Evolutionary conservation across 2,888 invertebrate genomes (phyloP), one percentile per base, ranked within the genome.

Genomic region (Acronicta aceris): DNA sequence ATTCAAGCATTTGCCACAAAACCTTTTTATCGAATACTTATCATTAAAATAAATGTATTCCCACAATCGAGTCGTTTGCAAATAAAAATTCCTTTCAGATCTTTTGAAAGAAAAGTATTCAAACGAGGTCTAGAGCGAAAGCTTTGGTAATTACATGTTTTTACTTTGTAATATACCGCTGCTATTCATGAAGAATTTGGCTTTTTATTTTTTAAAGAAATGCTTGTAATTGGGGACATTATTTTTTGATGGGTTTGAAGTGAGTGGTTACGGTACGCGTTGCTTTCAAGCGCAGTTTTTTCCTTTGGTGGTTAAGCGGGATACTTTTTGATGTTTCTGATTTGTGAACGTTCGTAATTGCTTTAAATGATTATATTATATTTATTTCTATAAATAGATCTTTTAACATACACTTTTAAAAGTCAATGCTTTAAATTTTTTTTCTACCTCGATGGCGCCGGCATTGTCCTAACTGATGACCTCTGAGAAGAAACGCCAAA

Each of bases 121-220:
- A 49, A 9, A 16, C 30, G 21, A 9, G 7, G 5, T n/a, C n/a
- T 25, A 25, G 13, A 36, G 27, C 5, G 49, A 49, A 49, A 0
- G 43, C 25, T 38, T 25, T 25, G 33, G 36, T 43, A 57, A 57
- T 57, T 57, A 57, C 42, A 50, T 57, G 43, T 43, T 50, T 49
- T 36, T 21, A 25, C 27, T 36, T 30, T 4, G 4, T 3, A 21
- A 7, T 50, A 25, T 36, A 42, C 40, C 10, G 15, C 33, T 6
- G 36, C 21, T 36, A 27, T 57, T 57, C 49, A 43, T 17, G 10
- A 49, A 15, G 27, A 55, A 40, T 42, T 56, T 41, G 15, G 33
- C 33, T 42, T 49, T 43, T 55, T 47, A 30, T 47, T 41, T 30
- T 5, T 13, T 5, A 6, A 45, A 13, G 3, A 13, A 42, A 25